These are phyloP conservation scores for Carollia perspicillata DNA, from an alignment of 2,113 vertebrate genomes.

Conservation along the genomic window DNA sequence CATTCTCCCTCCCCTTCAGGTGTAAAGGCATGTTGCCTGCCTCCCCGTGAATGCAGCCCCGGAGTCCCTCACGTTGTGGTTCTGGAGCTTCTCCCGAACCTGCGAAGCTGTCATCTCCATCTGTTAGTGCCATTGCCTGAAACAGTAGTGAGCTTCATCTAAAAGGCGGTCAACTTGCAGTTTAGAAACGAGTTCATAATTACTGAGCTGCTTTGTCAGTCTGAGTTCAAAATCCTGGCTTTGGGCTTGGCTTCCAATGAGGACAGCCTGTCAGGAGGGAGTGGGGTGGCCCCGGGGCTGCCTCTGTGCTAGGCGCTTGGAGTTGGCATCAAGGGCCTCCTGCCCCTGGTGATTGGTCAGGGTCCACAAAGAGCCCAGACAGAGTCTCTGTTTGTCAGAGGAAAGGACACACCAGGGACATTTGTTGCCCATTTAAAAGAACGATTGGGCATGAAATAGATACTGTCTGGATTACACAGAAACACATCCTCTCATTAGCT, in stretches of 20 bases:
- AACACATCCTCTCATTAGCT: constrained; percentile 78
- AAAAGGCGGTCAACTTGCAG: neutral
- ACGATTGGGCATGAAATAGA: constrained; percentile 80
- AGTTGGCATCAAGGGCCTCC: neutral
- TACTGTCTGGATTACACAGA: constrained; percentile 73
- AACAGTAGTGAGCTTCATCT: neutral
- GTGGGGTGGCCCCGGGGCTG: accelerated
- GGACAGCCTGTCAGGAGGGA: neutral
- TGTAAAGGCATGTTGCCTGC: neutral
- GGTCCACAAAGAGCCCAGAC: constrained; percentile 15
- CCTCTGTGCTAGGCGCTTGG: neutral
- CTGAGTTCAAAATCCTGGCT: neutral
- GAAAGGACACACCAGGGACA: constrained; percentile 65
- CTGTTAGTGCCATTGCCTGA: neutral
- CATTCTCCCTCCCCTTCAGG: neutral
- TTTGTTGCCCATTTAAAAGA: constrained; percentile 80
- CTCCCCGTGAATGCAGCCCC: neutral
- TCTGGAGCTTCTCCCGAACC: neutral
- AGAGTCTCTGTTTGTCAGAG: constrained; percentile 61
- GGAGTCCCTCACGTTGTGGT: neutral
- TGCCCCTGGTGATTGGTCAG: constrained; percentile 16
- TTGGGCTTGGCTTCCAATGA: neutral
- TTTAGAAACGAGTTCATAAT: constrained; percentile 21
- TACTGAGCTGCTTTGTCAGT: neutral
- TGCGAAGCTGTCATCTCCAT: neutral